A percentile compares a stretch with the other conserved stretches of the same genome.
These are phyloP conservation scores for Cosmia pyralina DNA, from an alignment of 2,888 invertebrate genomes.

Conservation along the genomic window DNA sequence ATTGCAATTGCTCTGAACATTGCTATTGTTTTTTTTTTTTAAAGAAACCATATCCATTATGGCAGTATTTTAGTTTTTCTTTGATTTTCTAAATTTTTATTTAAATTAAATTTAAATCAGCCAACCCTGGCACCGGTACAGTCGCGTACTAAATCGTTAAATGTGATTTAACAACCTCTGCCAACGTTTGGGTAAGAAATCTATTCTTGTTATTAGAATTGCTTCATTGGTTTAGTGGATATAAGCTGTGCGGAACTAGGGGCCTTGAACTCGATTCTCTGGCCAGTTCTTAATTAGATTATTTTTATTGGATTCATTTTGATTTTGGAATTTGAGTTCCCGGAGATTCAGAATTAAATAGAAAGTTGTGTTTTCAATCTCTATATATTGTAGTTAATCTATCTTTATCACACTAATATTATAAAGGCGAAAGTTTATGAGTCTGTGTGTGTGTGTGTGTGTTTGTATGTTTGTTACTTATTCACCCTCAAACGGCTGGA, in stretches of 20 bases:
- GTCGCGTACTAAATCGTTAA: slow-evolving; percentile 56
- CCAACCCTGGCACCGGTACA: slow-evolving; percentile 36
- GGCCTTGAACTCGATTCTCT: slow-evolving; percentile 55
- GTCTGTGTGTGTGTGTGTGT: no score
- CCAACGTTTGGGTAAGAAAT: slow-evolving; percentile 61
- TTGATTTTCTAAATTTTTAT: neutral
- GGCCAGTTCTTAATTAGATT: slow-evolving; percentile 30
- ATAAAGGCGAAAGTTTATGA: no score
- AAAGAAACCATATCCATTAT: neutral
- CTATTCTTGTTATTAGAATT: slow-evolving; percentile 57
- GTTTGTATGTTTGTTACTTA: no score
- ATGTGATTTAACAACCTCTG: slow-evolving; percentile 57
- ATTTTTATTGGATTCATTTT: slow-evolving; percentile 21
- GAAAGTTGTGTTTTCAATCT: neutral
- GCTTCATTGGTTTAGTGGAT: slow-evolving; percentile 57
- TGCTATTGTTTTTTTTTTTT: neutral
- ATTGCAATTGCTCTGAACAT: neutral
- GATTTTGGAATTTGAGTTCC: slow-evolving; percentile 3
- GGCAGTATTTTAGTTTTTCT: neutral
- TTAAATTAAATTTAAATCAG: neutral
- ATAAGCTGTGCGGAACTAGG: slow-evolving; percentile 42
- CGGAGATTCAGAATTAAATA: neutral
- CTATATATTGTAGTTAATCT: neutral
- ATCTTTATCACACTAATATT: no score
- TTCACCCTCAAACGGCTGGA: no score